Evolutionary conservation across 2,113 vertebrate genomes (phyloP).

Genomic region (Catagonus wagneri): DNA sequence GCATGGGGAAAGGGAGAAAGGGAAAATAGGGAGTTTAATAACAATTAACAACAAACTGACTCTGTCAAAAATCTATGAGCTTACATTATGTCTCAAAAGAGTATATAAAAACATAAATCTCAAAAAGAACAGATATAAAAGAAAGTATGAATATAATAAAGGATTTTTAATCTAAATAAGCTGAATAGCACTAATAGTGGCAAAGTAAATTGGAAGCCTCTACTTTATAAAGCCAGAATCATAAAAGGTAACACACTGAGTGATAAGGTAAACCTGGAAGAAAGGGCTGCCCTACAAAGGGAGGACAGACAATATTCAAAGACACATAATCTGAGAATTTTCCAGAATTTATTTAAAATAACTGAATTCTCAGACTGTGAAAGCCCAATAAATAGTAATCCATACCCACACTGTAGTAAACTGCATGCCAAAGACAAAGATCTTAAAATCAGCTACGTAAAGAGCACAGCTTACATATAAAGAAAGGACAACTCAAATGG

Average conservation of each 20-base stretch:
- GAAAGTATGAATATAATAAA: neutral
- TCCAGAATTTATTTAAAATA: neutral
- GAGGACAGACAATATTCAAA: constrained; percentile 9
- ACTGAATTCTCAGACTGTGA: neutral
- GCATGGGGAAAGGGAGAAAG: too few species aligned
- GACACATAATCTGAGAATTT: neutral
- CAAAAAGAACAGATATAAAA: neutral
- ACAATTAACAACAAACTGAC: constrained; percentile 40
- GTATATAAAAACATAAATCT: neutral
- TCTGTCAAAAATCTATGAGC: constrained; percentile 4
- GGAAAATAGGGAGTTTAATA: neutral
- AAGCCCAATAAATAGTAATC: neutral
- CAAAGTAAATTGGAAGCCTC: neutral
- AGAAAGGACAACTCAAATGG: neutral
- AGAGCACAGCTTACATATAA: constrained; percentile 16
- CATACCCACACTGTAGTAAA: neutral
- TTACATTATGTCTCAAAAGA: neutral
- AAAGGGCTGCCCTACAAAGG: neutral
- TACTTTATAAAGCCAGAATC: neutral
- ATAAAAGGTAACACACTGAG: neutral
- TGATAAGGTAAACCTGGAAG: neutral
- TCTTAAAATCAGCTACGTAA: constrained; percentile 35
- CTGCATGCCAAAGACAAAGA: constrained; percentile 4
- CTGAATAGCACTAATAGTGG: neutral
- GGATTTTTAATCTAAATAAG: constrained; percentile 4